phyloP scores from a whole-genome alignment of 2,888 invertebrate species.

The Spicauda simplicius region DNA sequence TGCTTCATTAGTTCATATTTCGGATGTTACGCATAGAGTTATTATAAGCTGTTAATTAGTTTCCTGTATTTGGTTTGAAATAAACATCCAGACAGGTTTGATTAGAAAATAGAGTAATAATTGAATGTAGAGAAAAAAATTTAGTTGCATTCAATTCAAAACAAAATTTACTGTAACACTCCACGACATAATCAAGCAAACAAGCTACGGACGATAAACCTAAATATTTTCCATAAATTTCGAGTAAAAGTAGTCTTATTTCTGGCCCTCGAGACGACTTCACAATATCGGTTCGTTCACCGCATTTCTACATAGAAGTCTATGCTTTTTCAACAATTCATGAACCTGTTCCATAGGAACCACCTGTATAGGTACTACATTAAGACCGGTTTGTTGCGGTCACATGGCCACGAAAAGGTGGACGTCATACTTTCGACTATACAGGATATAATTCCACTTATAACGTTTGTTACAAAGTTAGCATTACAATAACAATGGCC shows the following conservation, averaged over 20 bases:
- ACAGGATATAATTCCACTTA: constrained; percentile 40
- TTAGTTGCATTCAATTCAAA: too few relatives aligned
- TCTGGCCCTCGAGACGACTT: background rate
- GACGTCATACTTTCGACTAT: constrained; percentile 62
- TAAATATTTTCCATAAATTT: background rate
- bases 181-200: background rate
- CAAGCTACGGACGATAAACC: background rate
- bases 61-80: too few relatives aligned
- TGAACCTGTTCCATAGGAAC: constrained; percentile 67
- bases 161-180: background rate
- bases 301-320: constrained; percentile 45
- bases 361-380: constrained; percentile 69
- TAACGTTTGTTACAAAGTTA: constrained; percentile 11
- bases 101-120: too few relatives aligned
- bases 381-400: constrained; percentile 67
- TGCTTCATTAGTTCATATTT: too few relatives aligned
- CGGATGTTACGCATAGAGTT: too few relatives aligned
- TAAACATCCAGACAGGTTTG: too few relatives aligned
- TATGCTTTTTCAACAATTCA: constrained; percentile 59
- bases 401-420: constrained; percentile 66
- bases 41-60: too few relatives aligned
- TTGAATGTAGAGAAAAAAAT: too few relatives aligned
- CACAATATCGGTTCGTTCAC: constrained; percentile 49
- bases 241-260: background rate
- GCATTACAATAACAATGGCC: background rate